Evolutionary conservation across 1,140 invertebrate species (phyloP).

Genomic region (Linepithema humile): DNA sequence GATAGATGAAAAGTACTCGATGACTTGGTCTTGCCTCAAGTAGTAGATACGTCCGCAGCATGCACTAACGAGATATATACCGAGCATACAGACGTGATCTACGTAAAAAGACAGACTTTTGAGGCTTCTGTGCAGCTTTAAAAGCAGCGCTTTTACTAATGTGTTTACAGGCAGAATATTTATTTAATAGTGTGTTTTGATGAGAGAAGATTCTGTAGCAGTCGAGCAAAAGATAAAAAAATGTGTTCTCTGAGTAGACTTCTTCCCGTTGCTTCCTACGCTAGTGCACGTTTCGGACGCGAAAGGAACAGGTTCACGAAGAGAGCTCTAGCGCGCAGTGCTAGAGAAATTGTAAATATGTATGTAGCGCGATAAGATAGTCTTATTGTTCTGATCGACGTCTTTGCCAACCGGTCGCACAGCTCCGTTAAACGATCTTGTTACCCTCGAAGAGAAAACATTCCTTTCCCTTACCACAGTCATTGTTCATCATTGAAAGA

Average conservation of each 20-base stretch:
- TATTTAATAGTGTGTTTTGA: conserved; percentile 48
- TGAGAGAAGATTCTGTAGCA: conserved; percentile 2
- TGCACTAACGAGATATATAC: conserved; percentile 63
- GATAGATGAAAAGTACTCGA: conserved; percentile 62
- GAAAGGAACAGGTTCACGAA: conserved; percentile 63
- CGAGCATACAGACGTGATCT: background rate
- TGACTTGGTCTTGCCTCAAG: conserved; percentile 74
- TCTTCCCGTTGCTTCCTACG: conserved; percentile 64
- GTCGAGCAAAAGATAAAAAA: conserved; percentile 10
- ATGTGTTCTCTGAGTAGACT: conserved; percentile 31
- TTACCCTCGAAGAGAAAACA: conserved; percentile 40
- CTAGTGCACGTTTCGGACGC: conserved; percentile 76
- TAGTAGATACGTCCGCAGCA: conserved; percentile 72
- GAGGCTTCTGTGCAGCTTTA: background rate
- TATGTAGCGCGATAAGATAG: conserved; percentile 84
- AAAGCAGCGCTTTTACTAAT: background rate
- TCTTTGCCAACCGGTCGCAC: conserved; percentile 76
- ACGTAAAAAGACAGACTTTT: background rate
- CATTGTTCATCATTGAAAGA: conserved; percentile 23
- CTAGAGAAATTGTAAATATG: conserved; percentile 82
- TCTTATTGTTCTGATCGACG: conserved; percentile 83
- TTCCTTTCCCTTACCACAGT: conserved; percentile 23
- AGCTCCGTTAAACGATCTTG: conserved; percentile 66
- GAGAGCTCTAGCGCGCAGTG: conserved; percentile 63
- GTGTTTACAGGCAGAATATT: conserved; percentile 33